A percentile compares a stretch with the other conserved stretches of the same genome.
These are phyloP conservation scores for Stichopus chloronotus DNA, from an alignment of 35 echinoderm and acorn worm species.

Conservation along the genomic window DNA sequence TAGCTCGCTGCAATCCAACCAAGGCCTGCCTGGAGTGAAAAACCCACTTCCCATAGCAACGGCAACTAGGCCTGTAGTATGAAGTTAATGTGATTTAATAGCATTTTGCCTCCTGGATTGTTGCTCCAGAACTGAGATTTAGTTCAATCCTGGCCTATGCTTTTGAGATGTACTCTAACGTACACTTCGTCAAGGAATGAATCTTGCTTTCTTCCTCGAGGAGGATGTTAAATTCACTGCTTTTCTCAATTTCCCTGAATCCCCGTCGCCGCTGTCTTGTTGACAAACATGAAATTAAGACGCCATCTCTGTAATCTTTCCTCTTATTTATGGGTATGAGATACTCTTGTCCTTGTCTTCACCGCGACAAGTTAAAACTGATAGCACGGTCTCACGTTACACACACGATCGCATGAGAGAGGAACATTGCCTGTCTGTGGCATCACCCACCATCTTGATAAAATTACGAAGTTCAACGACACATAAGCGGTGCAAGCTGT, in stretches of 20 bases:
- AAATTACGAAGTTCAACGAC: conserved; percentile 46
- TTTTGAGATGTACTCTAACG: no score
- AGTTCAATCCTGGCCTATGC: no score
- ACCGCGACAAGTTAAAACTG: not conserved
- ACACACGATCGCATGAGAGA: not conserved
- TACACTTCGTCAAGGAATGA: no score
- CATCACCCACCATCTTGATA: not conserved
- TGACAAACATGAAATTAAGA: not conserved
- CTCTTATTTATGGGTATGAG: not conserved
- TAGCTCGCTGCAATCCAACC: no score
- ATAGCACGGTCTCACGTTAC: not conserved
- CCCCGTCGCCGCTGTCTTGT: not conserved
- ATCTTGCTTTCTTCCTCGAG: no score
- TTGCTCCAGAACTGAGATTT: no score
- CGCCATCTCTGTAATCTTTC: not conserved
- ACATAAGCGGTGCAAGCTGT: not conserved
- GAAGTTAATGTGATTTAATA: no score
- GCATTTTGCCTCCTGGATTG: no score
- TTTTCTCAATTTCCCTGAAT: not conserved
- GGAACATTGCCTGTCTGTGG: not conserved
- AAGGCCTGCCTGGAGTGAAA: no score
- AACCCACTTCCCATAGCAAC: no score
- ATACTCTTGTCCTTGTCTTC: not conserved
- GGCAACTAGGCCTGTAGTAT: no score
- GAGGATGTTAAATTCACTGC: not conserved